Evolutionary conservation across 2,797 vertebrate species (phyloP).

Genomic region (Scleropages formosus): DNA sequence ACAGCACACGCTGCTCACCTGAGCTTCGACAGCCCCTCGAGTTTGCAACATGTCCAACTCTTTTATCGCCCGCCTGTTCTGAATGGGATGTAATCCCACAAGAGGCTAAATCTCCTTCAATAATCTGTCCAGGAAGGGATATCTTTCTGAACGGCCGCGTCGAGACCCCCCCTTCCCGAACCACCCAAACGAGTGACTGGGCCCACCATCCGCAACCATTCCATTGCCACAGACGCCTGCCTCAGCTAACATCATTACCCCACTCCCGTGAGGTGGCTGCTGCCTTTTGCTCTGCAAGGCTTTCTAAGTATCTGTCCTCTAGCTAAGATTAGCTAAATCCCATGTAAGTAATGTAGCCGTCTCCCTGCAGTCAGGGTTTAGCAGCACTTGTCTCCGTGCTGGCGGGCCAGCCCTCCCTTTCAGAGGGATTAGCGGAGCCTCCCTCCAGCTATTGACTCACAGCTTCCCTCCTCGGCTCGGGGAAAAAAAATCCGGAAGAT

Average conservation of each 20-base stretch:
- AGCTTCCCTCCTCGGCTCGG: constrained; percentile 70
- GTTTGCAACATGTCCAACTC: constrained; percentile 67
- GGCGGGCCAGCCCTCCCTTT: constrained; percentile 79
- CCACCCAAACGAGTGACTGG: constrained; percentile 59
- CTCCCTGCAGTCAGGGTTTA: constrained; percentile 83
- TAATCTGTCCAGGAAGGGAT: constrained; percentile 78
- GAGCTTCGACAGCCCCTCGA: constrained; percentile 60
- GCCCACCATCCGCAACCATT: constrained; percentile 73
- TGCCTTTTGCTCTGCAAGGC: constrained; percentile 77
- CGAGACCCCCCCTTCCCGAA: constrained; percentile 45
- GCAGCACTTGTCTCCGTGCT: constrained; percentile 79
- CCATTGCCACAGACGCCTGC: constrained; percentile 75
- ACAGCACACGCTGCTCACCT: constrained; percentile 65
- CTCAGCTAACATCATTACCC: constrained; percentile 84
- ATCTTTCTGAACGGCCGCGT: constrained; percentile 62
- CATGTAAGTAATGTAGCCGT: constrained; percentile 86
- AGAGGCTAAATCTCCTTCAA: constrained; percentile 75
- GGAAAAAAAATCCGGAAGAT: constrained; percentile 71
- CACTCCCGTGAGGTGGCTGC: constrained; percentile 80
- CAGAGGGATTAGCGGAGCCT: constrained; percentile 79
- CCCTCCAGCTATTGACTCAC: constrained; percentile 78
- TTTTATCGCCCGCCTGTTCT: constrained; percentile 69
- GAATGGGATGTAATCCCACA: constrained; percentile 76
- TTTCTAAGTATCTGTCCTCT: constrained; percentile 86
- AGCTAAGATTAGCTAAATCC: constrained; percentile 87